Evolutionary conservation across 2,113 vertebrate genomes (phyloP).

Genomic region (Seriola rivoliana): DNA sequence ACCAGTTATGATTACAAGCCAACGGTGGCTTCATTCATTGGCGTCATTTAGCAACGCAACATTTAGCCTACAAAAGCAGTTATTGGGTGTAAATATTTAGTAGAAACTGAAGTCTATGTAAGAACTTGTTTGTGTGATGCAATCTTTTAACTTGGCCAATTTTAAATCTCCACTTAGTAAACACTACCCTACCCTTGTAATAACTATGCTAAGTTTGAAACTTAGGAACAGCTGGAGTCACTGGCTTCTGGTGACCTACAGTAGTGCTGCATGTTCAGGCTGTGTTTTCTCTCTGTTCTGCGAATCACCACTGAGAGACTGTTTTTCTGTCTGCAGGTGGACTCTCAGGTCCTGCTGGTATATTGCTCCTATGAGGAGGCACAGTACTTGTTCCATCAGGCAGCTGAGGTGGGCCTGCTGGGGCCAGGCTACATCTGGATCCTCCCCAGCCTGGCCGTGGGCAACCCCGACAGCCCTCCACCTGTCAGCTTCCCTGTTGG

Average conservation of each 20-base stretch:
- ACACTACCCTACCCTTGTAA: too few relatives aligned
- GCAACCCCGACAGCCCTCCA: conserved; percentile 91
- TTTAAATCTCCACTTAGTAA: background rate
- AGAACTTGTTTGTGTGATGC: too few relatives aligned
- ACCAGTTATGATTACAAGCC: background rate
- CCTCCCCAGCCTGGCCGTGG: conserved; percentile 91
- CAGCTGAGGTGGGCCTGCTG: conserved; percentile 90
- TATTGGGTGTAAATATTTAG: too few relatives aligned
- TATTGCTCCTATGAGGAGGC: conserved; percentile 97
- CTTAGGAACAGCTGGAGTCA: background rate
- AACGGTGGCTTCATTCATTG: background rate
- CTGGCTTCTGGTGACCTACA: background rate
- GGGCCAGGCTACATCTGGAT: conserved; percentile 97
- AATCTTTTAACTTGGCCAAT: background rate
- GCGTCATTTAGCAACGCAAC: too few relatives aligned
- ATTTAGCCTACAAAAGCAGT: too few relatives aligned
- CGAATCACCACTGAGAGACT: background rate
- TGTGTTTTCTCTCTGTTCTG: background rate
- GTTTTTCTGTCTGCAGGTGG: conserved; percentile 76
- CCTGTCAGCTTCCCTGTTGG: conserved; percentile 91
- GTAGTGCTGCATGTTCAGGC: background rate
- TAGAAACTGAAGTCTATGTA: too few relatives aligned
- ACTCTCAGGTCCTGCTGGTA: conserved; percentile 92
- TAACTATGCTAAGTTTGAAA: background rate
- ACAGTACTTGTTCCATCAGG: conserved; percentile 91